phyloP scores from a whole-genome alignment of 2,888 invertebrate genomes.

The Ophion ellenae region DNA sequence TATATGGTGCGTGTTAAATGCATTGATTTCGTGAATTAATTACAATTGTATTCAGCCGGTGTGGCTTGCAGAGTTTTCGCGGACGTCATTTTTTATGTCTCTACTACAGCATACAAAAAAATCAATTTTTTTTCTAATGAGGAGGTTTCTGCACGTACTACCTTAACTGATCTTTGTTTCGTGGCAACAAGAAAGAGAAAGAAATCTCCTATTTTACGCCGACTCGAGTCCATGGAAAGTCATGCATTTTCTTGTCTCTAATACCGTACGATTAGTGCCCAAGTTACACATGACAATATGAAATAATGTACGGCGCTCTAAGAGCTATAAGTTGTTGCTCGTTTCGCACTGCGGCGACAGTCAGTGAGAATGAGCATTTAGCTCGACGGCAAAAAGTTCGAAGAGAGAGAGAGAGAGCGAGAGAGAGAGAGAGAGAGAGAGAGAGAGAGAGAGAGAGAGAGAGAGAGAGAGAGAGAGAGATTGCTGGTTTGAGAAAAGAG shows the following conservation, averaged over 20 bases:
- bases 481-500: conserved; percentile 20
- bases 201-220: conserved; percentile 1
- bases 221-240: not conserved
- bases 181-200: not conserved
- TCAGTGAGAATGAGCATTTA: conserved; percentile 53
- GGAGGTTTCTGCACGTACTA: not conserved
- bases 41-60: too few relatives aligned
- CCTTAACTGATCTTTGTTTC: not conserved
- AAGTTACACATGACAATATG: conserved; percentile 47
- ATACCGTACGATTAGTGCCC: conserved; percentile 9
- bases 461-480: not conserved
- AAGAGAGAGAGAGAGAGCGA: not conserved
- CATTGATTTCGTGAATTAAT: too few relatives aligned
- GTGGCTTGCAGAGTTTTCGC: too few relatives aligned
- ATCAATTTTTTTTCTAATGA: too few relatives aligned
- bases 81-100: too few relatives aligned
- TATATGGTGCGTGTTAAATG: too few relatives aligned
- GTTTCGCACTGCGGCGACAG: conserved; percentile 49
- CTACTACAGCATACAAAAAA: too few relatives aligned
- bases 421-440: not conserved
- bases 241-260: not conserved
- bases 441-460: conserved; percentile 14
- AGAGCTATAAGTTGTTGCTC: conserved; percentile 52
- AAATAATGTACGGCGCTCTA: conserved; percentile 49
- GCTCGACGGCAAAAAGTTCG: conserved; percentile 28